Conservation (phyloP, 2,113 vertebrate genomes). For the Pterocles gutturalis region DNA sequence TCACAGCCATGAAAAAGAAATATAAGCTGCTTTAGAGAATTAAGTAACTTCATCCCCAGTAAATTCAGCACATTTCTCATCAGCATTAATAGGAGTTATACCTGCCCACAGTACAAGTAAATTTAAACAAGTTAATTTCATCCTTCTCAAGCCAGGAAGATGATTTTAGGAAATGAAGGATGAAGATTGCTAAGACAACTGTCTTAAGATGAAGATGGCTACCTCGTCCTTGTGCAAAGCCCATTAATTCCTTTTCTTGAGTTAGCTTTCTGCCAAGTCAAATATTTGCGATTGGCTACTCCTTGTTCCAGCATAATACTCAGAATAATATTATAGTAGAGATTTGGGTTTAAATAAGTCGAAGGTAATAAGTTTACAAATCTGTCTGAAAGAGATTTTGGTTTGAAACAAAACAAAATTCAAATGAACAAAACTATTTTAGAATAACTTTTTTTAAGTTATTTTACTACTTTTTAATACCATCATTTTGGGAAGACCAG, state of each 20-base stretch:
- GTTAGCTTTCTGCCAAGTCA: neutral
- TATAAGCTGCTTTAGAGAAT: slow-evolving; percentile 38
- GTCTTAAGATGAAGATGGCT: neutral
- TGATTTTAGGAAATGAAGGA: neutral
- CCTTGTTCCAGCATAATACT: neutral
- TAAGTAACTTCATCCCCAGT: slow-evolving; percentile 21
- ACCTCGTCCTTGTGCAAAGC: neutral
- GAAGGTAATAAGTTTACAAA: neutral
- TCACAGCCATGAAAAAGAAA: slow-evolving; percentile 52
- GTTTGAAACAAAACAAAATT: neutral
- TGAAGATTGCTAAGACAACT: neutral
- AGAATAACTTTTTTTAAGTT: neutral
- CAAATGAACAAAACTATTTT: neutral
- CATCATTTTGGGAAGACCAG: neutral
- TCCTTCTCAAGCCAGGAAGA: neutral
- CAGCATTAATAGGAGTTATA: slow-evolving; percentile 10
- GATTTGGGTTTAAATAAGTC: neutral
- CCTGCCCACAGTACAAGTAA: neutral
- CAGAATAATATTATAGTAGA: neutral
- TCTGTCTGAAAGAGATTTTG: neutral
- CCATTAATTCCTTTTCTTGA: neutral
- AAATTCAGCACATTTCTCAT: slow-evolving; percentile 44
- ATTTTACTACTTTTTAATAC: too few species aligned
- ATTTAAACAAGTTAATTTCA: slow-evolving; percentile 44
- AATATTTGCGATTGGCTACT: neutral